Evolutionary conservation across 2,797 vertebrate genomes (phyloP).

Genomic region (Molossus alvarezi): DNA sequence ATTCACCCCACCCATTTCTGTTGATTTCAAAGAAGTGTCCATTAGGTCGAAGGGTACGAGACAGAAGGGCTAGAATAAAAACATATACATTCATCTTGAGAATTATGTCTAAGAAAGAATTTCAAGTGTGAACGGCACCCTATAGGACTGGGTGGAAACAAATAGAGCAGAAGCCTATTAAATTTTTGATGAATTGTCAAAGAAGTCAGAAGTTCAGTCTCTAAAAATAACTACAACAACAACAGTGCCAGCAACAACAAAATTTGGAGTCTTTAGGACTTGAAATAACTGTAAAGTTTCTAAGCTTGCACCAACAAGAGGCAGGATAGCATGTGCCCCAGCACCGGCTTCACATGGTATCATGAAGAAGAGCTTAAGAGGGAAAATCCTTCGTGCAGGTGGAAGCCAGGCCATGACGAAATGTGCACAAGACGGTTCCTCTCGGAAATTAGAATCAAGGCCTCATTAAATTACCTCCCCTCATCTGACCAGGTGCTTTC

Average conservation of each 20-base stretch:
- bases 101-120: slow-evolving; percentile 29
- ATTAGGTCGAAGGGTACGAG: background rate
- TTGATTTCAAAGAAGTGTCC: background rate
- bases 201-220: background rate
- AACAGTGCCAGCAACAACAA: background rate
- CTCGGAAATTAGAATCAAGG: background rate
- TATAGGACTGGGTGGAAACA: background rate
- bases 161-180: background rate
- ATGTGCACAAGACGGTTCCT: background rate
- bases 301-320: background rate
- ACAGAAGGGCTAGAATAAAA: background rate
- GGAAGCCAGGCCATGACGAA: background rate
- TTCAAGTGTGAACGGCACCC: background rate
- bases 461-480: background rate
- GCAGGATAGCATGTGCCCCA: background rate
- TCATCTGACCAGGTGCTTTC: no score
- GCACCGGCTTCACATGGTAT: background rate
- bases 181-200: background rate
- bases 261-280: background rate
- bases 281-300: background rate
- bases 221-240: background rate
- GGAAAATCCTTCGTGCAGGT: background rate
- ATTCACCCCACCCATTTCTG: background rate
- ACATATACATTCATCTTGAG: background rate
- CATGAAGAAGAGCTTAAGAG: background rate